Percentiles rank a stretch among this genome's conserved stretches.
Evolutionary conservation across 2,888 invertebrate genomes (phyloP).

Genomic region (Schrankia costaestrigalis): DNA sequence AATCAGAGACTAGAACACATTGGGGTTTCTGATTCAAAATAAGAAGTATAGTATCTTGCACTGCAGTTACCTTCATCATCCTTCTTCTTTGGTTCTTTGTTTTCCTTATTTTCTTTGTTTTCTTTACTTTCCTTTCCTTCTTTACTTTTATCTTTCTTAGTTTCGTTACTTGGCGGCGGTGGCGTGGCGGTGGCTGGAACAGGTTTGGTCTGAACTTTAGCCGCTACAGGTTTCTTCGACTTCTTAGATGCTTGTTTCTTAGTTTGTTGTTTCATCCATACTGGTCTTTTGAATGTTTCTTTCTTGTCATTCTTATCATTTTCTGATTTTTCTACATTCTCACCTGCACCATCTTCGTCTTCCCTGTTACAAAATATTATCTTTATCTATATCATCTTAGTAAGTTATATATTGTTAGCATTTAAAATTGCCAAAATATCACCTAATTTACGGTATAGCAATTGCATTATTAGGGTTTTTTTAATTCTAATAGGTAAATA

Average conservation of each 20-base stretch:
- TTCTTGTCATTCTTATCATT: slow-evolving; percentile 74
- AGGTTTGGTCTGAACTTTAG: slow-evolving; percentile 43
- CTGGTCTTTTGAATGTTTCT: slow-evolving; percentile 83
- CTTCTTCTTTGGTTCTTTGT: slow-evolving; percentile 72
- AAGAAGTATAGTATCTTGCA: not conserved
- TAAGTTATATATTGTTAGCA: no score
- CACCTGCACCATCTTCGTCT: slow-evolving; percentile 77
- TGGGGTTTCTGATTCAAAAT: not conserved
- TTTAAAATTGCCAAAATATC: no score
- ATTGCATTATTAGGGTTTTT: no score
- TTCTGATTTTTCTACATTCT: slow-evolving; percentile 56
- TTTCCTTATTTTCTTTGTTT: slow-evolving; percentile 46
- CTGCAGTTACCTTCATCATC: slow-evolving; percentile 39
- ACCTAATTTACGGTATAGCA: no score
- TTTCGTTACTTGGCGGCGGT: slow-evolving; percentile 40
- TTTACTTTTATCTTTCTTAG: slow-evolving; percentile 61
- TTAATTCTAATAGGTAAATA: no score
- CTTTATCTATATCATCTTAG: slow-evolving; percentile 2
- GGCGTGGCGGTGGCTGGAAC: slow-evolving; percentile 36
- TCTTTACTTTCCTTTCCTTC: slow-evolving; percentile 63
- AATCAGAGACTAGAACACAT: not conserved
- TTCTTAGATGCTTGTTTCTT: slow-evolving; percentile 59
- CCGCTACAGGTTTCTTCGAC: slow-evolving; percentile 44
- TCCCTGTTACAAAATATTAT: slow-evolving; percentile 56
- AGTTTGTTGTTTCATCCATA: slow-evolving; percentile 49